Percentiles rank a stretch among this genome's conserved stretches.
Conservation (phyloP, 1,140 invertebrate species). For the Brachionus manjavacas region DNA sequence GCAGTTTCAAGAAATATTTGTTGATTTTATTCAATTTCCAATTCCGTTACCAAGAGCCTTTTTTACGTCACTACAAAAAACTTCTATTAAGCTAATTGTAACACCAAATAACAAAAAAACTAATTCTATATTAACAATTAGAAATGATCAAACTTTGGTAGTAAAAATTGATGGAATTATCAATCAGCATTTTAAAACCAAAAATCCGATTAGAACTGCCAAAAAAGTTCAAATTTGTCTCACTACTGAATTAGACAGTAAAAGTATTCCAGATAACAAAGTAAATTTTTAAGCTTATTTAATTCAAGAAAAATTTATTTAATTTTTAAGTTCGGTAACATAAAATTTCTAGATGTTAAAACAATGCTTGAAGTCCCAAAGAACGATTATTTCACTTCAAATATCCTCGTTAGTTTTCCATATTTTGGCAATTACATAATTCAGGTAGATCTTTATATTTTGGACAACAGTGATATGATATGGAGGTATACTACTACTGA, state of each 20-base stretch:
- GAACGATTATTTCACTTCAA: constrained; percentile 32
- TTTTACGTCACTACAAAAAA: constrained; percentile 36
- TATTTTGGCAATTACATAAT: constrained; percentile 42
- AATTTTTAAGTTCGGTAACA: background rate
- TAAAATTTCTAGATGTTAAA: constrained; percentile 30
- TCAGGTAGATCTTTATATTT: constrained; percentile 29
- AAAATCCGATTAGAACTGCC: background rate
- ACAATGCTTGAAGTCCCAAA: background rate
- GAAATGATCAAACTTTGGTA: constrained; percentile 30
- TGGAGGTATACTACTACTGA: constrained; percentile 18
- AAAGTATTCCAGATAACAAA: constrained; percentile 35
- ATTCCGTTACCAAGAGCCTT: constrained; percentile 32
- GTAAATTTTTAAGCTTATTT: background rate
- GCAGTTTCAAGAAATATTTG: constrained; percentile 28
- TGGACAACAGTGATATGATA: constrained; percentile 30
- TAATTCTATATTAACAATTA: constrained; percentile 15
- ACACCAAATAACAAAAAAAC: constrained; percentile 25
- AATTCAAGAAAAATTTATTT: no score
- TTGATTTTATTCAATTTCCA: constrained; percentile 33
- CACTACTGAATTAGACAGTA: constrained; percentile 14
- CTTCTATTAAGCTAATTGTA: constrained; percentile 20
- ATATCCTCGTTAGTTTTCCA: constrained; percentile 23
- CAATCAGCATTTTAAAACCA: constrained; percentile 21
- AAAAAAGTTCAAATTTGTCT: constrained; percentile 29
- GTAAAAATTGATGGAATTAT: constrained; percentile 42